A percentile compares a stretch with the other conserved stretches of the same genome.
phyloP scores from a whole-genome alignment of 2,797 vertebrate species.

The Eulemur mongoz region DNA sequence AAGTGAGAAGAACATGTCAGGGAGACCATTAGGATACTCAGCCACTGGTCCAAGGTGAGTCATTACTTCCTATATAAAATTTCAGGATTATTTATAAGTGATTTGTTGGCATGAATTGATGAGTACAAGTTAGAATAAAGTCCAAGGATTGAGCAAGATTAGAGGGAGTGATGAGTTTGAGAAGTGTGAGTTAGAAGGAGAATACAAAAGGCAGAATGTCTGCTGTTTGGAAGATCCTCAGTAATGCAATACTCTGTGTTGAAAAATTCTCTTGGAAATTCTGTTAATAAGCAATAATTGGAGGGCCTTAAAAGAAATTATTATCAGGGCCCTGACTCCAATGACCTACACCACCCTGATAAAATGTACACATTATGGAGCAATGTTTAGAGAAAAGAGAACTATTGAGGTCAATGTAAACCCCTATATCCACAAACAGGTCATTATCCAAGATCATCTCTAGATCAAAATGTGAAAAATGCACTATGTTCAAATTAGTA shows the following conservation, averaged over 20 bases:
- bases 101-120: neutral
- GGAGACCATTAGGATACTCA: neutral
- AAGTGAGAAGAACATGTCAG: neutral
- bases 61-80: neutral
- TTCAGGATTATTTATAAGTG: neutral
- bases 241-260: neutral
- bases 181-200: neutral
- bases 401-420: slow-evolving; percentile 72
- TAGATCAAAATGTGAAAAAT: slow-evolving; percentile 84
- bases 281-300: slow-evolving; percentile 56
- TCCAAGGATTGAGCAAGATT: neutral
- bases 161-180: neutral
- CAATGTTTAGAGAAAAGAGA: slow-evolving; percentile 44
- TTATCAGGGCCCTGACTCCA: slow-evolving; percentile 50
- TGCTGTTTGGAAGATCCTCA: neutral
- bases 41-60: neutral
- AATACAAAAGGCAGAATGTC: neutral
- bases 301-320: slow-evolving; percentile 58
- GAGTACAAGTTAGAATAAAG: neutral
- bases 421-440: slow-evolving; percentile 58
- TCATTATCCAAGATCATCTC: slow-evolving; percentile 79
- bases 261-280: slow-evolving; percentile 45
- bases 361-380: slow-evolving; percentile 61
- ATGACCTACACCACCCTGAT: slow-evolving; percentile 22
- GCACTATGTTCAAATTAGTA: slow-evolving; percentile 80